phyloP scores from a whole-genome alignment of 2,113 vertebrate genomes.

The Nicator chloris region DNA sequence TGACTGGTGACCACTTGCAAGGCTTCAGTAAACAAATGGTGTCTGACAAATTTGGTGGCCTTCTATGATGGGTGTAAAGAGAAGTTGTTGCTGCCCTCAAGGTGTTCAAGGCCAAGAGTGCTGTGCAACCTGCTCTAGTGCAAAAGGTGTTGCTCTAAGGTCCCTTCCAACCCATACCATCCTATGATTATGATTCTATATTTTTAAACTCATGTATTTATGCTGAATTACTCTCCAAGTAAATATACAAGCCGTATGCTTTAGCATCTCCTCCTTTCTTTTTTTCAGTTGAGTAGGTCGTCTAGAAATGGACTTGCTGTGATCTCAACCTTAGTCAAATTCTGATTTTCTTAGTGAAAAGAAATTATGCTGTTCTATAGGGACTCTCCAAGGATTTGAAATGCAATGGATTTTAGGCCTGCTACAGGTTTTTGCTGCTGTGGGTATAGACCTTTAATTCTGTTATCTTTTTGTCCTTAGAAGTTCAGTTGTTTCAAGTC shows the following conservation, averaged over 20 bases:
- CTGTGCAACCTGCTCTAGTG: not conserved
- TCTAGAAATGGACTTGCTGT: not conserved
- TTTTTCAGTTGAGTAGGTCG: not conserved
- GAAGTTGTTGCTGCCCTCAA: not conserved
- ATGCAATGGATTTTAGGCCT: not conserved
- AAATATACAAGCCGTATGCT: not conserved
- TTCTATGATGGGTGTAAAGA: not conserved
- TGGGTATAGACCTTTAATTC: not conserved
- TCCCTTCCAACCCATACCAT: not conserved
- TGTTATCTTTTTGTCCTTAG: not conserved
- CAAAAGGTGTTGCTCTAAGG: not conserved
- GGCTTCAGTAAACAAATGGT: not conserved
- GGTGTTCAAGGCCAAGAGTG: not conserved
- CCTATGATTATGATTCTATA: not conserved
- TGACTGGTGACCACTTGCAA: not conserved
- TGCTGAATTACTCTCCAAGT: not conserved
- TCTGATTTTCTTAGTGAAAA: not conserved
- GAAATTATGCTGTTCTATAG: not conserved
- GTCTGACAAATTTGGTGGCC: not conserved
- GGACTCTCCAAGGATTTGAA: not conserved
- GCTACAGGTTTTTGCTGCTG: not conserved
- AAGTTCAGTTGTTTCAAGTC: not conserved
- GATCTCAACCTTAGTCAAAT: not conserved
- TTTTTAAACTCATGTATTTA: not conserved
- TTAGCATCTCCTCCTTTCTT: not conserved